Percentiles rank a stretch among this genome's conserved stretches.
These are phyloP conservation scores for Antrozous pallidus DNA, from an alignment of 2,797 vertebrate species.

Conservation along the genomic window DNA sequence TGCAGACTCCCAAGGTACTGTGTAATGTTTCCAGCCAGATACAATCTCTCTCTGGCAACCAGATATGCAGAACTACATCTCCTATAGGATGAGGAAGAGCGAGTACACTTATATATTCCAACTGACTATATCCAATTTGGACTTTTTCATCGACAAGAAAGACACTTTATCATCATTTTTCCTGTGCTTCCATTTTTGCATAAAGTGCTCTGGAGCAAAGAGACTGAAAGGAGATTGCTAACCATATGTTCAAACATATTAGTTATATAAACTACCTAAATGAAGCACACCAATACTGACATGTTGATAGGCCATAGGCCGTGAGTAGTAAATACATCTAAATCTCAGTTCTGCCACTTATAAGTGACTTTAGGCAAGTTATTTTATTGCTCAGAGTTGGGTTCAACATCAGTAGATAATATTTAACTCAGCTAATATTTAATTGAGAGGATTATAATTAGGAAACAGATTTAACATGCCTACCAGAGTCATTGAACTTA, in stretches of 20 bases:
- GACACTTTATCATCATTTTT: background rate
- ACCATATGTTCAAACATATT: background rate
- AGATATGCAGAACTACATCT: background rate
- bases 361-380: background rate
- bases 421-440: background rate
- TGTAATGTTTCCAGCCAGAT: background rate
- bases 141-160: background rate
- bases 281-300: background rate
- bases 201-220: background rate
- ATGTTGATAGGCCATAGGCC: background rate
- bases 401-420: background rate
- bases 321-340: background rate
- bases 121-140: background rate
- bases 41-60: background rate
- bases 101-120: background rate
- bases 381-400: background rate
- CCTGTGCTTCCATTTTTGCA: background rate
- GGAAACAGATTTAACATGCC: background rate
- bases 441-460: background rate
- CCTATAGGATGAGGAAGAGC: background rate
- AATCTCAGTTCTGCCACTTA: background rate
- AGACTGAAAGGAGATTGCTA: background rate
- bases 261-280: background rate
- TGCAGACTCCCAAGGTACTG: background rate
- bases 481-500: background rate